phyloP scores from a whole-genome alignment of 2,797 vertebrate species.

The Phoeniculus purpureus region DNA sequence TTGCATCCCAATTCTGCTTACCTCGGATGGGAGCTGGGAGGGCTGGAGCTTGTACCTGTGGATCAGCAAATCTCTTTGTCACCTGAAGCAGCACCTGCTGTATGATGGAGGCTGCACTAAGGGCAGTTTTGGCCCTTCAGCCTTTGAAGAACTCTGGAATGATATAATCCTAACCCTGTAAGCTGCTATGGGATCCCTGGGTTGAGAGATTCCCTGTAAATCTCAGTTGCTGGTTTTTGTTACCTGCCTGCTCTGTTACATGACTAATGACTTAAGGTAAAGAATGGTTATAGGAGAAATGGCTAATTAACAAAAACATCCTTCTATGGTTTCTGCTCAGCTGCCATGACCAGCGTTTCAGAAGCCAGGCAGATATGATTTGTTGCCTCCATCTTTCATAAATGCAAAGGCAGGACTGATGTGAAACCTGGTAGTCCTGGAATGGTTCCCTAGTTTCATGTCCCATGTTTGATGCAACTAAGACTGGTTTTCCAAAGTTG shows the following conservation, averaged over 20 bases:
- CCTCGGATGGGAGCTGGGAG: fast-evolving
- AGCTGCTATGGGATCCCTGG: background rate
- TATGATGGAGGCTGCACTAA: background rate
- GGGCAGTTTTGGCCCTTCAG: background rate
- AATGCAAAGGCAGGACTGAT: background rate
- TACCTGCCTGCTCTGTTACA: constrained; percentile 38
- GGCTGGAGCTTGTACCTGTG: background rate
- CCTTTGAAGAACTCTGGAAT: constrained; percentile 48
- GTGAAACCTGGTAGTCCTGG: constrained; percentile 17
- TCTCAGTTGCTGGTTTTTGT: constrained; percentile 7
- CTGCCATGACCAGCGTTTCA: constrained; percentile 38
- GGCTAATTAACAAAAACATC: constrained; percentile 66
- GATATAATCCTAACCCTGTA: constrained; percentile 35
- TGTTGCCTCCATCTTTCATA: constrained; percentile 17
- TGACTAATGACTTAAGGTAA: constrained; percentile 64
- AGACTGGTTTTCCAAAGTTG: background rate
- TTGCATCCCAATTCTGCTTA: background rate
- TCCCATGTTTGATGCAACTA: background rate
- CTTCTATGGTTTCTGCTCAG: constrained; percentile 66
- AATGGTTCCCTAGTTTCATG: background rate
- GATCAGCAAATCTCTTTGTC: background rate
- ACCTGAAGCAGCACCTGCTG: background rate
- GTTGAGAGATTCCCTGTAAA: constrained; percentile 55
- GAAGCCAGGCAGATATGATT: constrained; percentile 33
- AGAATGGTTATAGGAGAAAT: constrained; percentile 46